Percentiles rank a stretch among this genome's conserved stretches.
phyloP scores from a whole-genome alignment of 2,113 vertebrate species.

The Numida meleagris region DNA sequence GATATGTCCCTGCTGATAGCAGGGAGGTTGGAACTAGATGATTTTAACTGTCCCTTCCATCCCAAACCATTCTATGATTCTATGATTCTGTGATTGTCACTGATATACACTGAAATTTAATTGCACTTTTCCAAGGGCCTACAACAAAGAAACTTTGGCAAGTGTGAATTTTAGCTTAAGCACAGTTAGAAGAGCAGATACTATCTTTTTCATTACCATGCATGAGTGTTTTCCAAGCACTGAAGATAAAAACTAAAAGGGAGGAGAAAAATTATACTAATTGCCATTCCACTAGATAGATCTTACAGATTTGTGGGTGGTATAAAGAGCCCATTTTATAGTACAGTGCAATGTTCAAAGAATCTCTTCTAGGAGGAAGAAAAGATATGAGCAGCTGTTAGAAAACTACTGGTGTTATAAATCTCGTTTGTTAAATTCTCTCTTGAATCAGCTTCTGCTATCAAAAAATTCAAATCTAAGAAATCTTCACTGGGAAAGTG shows the following conservation, averaged over 20 bases:
- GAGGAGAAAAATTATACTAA: constrained; percentile 8
- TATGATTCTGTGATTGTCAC: not conserved
- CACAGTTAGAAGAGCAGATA: not conserved
- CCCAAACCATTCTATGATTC: too few species aligned
- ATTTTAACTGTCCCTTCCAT: too few species aligned
- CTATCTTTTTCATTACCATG: constrained; percentile 16
- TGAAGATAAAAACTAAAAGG: constrained; percentile 35
- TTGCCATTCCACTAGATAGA: constrained; percentile 14
- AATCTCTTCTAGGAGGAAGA: constrained; percentile 14
- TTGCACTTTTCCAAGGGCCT: constrained; percentile 12
- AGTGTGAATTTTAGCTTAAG: constrained; percentile 1
- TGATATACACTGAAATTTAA: constrained; percentile 6
- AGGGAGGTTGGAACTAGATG: too few species aligned
- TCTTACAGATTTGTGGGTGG: constrained; percentile 21
- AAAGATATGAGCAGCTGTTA: constrained; percentile 33
- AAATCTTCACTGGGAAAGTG: constrained; percentile 29
- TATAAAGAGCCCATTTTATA: constrained; percentile 13
- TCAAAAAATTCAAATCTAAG: constrained; percentile 44
- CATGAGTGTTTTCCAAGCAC: not conserved
- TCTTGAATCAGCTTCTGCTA: constrained; percentile 30
- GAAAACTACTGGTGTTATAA: constrained; percentile 19
- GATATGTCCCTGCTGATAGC: too few species aligned
- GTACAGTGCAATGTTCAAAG: not conserved
- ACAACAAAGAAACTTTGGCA: not conserved
- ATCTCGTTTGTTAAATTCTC: constrained; percentile 28